These are phyloP conservation scores for Anguilla anguilla DNA, from an alignment of 2,797 vertebrate genomes.

Conservation along the genomic window DNA sequence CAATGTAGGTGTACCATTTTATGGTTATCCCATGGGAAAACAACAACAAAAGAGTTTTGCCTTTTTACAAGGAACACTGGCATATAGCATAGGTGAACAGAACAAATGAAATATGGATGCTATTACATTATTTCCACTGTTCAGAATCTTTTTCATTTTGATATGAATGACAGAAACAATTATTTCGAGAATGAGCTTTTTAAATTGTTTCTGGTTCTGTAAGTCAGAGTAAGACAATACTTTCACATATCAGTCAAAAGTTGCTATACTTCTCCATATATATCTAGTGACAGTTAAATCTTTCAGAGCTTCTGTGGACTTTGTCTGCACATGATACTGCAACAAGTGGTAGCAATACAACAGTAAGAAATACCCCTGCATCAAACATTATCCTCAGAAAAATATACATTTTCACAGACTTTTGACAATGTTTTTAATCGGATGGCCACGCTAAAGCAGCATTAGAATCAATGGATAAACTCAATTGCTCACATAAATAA, in stretches of 20 bases:
- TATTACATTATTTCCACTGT: background rate
- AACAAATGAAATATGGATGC: background rate
- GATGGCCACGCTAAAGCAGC: background rate
- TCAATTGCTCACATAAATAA: background rate
- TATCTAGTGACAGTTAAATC: background rate
- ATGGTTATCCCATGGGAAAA: background rate
- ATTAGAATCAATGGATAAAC: background rate
- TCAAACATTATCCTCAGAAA: background rate
- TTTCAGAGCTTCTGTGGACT: background rate
- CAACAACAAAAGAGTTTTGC: background rate
- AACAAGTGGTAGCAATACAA: background rate
- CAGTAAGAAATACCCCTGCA: background rate
- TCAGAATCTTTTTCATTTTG: background rate
- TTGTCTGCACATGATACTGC: background rate
- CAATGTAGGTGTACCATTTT: background rate
- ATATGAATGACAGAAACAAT: background rate
- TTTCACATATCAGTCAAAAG: background rate
- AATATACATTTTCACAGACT: background rate
- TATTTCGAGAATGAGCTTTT: background rate
- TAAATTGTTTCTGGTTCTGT: background rate
- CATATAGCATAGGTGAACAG: background rate
- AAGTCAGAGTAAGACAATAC: background rate
- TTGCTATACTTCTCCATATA: background rate
- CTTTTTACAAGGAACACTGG: background rate
- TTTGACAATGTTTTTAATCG: no score